Base-by-base conservation (phyloP, 2,888 invertebrate genomes). In the Branchinecta sandiegonensis region DNA sequence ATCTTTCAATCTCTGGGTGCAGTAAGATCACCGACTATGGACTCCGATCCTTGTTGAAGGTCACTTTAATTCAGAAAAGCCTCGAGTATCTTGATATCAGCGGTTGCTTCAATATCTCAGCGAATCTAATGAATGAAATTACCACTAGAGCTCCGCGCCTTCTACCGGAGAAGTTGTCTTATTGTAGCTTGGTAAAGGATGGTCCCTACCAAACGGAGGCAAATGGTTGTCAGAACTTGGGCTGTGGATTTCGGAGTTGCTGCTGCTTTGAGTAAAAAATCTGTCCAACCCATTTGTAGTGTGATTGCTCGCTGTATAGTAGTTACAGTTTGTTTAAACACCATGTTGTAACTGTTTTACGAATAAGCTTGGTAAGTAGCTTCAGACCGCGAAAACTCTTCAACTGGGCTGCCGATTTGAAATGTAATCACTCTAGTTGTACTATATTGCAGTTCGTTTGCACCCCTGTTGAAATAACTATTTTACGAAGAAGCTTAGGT, bases 161-260 rank as follows among this genome's bases (percentile, higher is more conserved):
- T 12, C 47, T 67, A 3, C 72, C 74, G 0, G 73, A 74, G 37
- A 72, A 73, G 50, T 69, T 75, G 10, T 74, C 67, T 67, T 75
- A 75, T 69, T 75, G 75, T 68, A 72, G 74, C 69, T 70, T 71
- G 64, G 73, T 75, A 17, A n/a, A 68, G 17, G 73, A 74, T 64
- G 75, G 75, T 1, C 75, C 75, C 12, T 73, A 73, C 68, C 72
- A 73, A 9, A 65, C 70, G 0, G 67, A 70, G 47, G 74, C 74
- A 17, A 74, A 74, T 66, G 74, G 75, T 6, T 75, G 75, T 70
- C 73, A 74, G 48, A 75, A 74, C 67, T 66, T 75, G 23, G 73
- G 71, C 50, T 72, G 71, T 46, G 71, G 71, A 7, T n/a, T 70
- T 9, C 71, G 73, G 56, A 70, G 70, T 14, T 75, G 75, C 70